Percentiles rank a stretch among this genome's conserved stretches.
Conservation (phyloP, 2,113 vertebrate genomes). For the Percopsis transmontana region DNA sequence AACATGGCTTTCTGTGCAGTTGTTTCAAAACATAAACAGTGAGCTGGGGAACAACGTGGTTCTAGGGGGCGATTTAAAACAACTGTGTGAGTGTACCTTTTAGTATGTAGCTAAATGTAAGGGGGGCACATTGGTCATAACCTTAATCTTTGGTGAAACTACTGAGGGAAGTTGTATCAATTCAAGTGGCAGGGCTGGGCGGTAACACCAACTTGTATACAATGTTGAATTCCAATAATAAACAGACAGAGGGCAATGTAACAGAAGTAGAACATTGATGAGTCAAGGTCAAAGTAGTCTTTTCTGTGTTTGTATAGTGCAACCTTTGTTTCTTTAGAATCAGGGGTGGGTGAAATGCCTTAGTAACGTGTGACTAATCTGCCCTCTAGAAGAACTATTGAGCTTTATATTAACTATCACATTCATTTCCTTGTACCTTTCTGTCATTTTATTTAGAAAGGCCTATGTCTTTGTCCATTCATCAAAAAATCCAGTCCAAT, state of each 20-base stretch:
- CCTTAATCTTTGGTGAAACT: conserved; percentile 52
- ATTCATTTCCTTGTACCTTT: conserved; percentile 47
- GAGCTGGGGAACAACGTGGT: no score
- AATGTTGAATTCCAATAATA: conserved; percentile 34
- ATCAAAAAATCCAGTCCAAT: no score
- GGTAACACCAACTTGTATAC: conserved; percentile 59
- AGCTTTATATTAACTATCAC: conserved; percentile 59
- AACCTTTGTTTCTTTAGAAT: conserved; percentile 14
- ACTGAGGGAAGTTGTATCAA: conserved; percentile 56
- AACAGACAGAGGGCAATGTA: no score
- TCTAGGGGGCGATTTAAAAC: no score
- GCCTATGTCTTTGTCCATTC: no score
- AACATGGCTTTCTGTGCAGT: no score
- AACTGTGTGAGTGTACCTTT: no score
- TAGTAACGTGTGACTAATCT: conserved; percentile 36
- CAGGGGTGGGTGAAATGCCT: conserved; percentile 18
- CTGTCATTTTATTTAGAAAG: neutral
- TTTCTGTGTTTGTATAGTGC: conserved; percentile 10
- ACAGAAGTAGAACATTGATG: conserved; percentile 16
- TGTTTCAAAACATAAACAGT: no score
- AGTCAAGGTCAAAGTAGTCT: conserved; percentile 31
- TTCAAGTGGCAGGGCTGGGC: conserved; percentile 52
- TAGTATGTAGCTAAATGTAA: conserved; percentile 12
- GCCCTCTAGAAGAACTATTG: conserved; percentile 41
- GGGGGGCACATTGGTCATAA: conserved; percentile 26